Conservation (phyloP, 2,797 vertebrate species). For the Okamejei kenojei region DNA sequence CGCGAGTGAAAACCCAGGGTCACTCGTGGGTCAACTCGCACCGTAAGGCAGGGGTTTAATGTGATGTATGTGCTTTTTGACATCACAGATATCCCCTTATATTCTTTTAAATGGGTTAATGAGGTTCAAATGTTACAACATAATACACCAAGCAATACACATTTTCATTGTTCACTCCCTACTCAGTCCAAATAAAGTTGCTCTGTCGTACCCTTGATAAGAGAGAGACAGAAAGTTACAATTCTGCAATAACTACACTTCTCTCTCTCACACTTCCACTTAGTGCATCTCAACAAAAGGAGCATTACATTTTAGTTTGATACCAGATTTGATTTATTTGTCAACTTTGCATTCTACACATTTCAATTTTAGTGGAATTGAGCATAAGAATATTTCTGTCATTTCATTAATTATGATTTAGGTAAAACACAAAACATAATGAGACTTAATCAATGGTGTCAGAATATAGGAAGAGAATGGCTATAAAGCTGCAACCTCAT, state of each 20-base stretch:
- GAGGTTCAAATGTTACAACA: not conserved
- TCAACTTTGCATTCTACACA: not conserved
- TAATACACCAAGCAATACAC: not conserved
- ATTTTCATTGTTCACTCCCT: not conserved
- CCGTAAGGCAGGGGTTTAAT: no score
- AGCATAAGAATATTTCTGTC: not conserved
- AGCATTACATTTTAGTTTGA: not conserved
- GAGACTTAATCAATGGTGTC: not conserved
- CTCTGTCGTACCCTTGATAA: not conserved
- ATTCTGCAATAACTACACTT: not conserved
- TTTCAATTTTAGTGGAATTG: not conserved
- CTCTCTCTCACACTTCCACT: not conserved
- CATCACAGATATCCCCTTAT: not conserved
- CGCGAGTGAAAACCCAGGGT: no score
- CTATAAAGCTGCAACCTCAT: not conserved
- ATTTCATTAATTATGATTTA: not conserved
- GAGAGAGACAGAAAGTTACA: not conserved
- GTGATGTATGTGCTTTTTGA: not conserved
- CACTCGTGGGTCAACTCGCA: no score
- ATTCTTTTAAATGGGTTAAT: not conserved
- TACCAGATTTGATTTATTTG: not conserved
- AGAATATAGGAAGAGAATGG: not conserved
- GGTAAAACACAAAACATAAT: not conserved
- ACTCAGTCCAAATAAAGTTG: not conserved
- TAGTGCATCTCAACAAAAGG: not conserved